These are phyloP conservation scores for Salvelinus sp. DNA, from an alignment of 2,113 vertebrate species.

Conservation along the genomic window DNA sequence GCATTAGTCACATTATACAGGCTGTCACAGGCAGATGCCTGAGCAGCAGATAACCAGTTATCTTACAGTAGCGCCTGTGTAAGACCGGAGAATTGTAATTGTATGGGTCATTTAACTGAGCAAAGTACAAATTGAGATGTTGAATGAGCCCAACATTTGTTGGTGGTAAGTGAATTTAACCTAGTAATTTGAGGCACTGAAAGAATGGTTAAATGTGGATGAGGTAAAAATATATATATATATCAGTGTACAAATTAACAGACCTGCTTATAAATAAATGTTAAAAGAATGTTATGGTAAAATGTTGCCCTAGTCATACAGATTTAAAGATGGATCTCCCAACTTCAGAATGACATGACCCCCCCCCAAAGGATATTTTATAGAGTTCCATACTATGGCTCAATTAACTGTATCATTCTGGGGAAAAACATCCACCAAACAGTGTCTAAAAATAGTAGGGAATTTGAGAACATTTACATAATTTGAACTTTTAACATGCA, in stretches of 20 bases:
- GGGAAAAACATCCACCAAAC: too few species aligned
- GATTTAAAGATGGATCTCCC: background rate
- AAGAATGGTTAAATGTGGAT: background rate
- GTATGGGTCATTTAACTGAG: background rate
- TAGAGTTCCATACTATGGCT: too few species aligned
- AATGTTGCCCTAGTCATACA: background rate
- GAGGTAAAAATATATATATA: background rate
- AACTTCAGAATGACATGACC: background rate
- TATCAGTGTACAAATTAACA: background rate
- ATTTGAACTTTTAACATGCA: too few species aligned
- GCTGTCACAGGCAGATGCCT: background rate
- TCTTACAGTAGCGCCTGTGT: background rate
- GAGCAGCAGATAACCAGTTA: background rate
- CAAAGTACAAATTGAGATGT: background rate
- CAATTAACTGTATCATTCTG: too few species aligned
- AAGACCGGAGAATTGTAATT: conserved; percentile 23
- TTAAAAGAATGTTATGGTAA: background rate
- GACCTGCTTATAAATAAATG: background rate
- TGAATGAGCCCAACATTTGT: background rate
- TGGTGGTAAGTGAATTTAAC: background rate
- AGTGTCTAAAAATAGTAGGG: too few species aligned
- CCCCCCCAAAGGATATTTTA: too few species aligned
- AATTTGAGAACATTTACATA: too few species aligned
- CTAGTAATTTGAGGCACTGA: background rate
- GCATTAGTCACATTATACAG: conserved; percentile 10